Percentiles rank a stretch among this genome's conserved stretches.
phyloP scores from a whole-genome alignment of 2,113 vertebrate genomes.

The Dendropsophus ebraccatus region DNA sequence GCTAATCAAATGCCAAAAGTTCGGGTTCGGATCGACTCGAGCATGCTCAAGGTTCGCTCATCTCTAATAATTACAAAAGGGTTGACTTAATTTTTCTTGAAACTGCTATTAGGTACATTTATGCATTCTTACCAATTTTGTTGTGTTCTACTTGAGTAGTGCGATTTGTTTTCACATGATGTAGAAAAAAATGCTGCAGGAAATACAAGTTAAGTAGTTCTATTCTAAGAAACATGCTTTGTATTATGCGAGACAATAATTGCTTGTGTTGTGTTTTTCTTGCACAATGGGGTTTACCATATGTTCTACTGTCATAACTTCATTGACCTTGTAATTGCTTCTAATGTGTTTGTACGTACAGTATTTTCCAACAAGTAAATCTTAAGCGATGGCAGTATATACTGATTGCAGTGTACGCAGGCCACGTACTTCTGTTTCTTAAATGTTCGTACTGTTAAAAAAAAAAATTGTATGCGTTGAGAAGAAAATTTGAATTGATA shows the following conservation, averaged over 20 bases:
- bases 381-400: neutral
- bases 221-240: neutral
- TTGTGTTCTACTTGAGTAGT: neutral
- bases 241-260: neutral
- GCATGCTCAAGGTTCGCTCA: too few species aligned
- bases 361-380: neutral
- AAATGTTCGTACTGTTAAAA: neutral
- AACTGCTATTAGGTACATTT: too few species aligned
- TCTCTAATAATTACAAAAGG: too few species aligned
- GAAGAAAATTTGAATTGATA: conserved; percentile 46
- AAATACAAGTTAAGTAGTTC: neutral
- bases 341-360: conserved; percentile 1
- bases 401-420: neutral
- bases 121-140: too few species aligned
- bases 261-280: conserved; percentile 7
- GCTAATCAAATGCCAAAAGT: too few species aligned
- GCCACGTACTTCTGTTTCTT: neutral
- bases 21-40: too few species aligned
- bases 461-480: conserved; percentile 45
- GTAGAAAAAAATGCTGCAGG: neutral
- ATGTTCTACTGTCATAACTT: conserved; percentile 36
- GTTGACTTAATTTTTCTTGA: too few species aligned
- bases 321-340: conserved; percentile 40
- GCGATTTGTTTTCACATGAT: neutral
- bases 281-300: conserved; percentile 35